Base-by-base conservation (phyloP, 2,113 vertebrate species). In the Balaenoptera acutorostrata region DNA sequence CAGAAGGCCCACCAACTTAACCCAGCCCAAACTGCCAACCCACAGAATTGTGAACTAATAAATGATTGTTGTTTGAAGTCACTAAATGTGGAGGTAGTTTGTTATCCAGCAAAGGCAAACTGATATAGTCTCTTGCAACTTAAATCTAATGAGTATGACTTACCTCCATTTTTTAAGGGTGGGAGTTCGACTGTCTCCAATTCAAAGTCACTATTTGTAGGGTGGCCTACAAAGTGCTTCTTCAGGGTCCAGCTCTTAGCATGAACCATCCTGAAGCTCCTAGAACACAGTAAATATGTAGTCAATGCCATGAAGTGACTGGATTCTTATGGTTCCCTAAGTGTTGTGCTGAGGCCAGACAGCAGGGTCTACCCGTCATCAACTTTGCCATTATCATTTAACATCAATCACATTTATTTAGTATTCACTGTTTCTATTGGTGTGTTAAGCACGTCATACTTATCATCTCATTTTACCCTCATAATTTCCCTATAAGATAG, bases 111-210 rank as follows among this genome's bases (percentile, higher is more conserved):
- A 72, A 92, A 91, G 17, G 29, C 17, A 44, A 39, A 49, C 14
- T 6, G 64, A 88, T 8, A 63, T 5, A 69, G 78, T 64, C 12
- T 89, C 55, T 82, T 75, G 41, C 20, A 55, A 20, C 33, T 74
- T 44, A 66, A 85, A 85, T 52, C 33, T 55, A 61, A 12, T 25
- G 11, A 57, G 39, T 63, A 8, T n/a, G n/a, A 41, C 96, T 98
- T 96, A 99, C 99, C 99, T 98, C 99, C 99, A 99, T 99, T 95
- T 95, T 99, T 99, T 39, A 99, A 98, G 41, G 98, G 97, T 59
- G 99, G 98, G 4, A 99, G 98, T 61, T 99, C 98, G 88, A 98
- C 98, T 3, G 98, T 97, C 97, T 98, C 99, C 39, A 99, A 87
- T 39, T 99, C 98, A 63, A 99, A 99, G 97, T 99, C 66, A 12